Evolutionary conservation across 2,888 invertebrate genomes (phyloP), one percentile per base, ranked within the genome.

Genomic region (Nomada flava): DNA sequence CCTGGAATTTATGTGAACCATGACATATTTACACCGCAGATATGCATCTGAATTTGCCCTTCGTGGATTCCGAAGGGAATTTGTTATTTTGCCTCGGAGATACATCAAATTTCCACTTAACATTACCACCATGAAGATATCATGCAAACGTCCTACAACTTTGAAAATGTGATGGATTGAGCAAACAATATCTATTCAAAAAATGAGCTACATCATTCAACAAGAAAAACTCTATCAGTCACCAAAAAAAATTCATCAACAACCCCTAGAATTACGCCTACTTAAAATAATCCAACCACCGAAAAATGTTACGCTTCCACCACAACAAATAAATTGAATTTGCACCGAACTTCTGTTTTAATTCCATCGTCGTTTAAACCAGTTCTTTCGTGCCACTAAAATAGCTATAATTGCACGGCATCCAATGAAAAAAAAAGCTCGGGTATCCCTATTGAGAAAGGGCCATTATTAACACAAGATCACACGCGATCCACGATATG

Each of bases 381-480:
- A 36, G 36, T 36, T 36, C 9, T 7, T 36, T 36, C 36, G 0
- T 36, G 7, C 36, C 36, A 36, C 36, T 36, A 60, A 36, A 18
- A 36, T 36, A 36, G 9, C 36, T 36, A 18, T 60, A 60, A 60
- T 47, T 7, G 36, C 60, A 2, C 7, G 9, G 2, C 5, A 42
- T 13, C 9, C 11, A n/a, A 62, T 42, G 20, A 20, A 20, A 42
- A 10, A 26, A 44, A 67, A 13, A 23, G 36, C 13, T 20, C 5
- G 3, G 36, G 29, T 20, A 18, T 26, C 26, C 15, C 18, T 23
- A 67, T 59, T 2, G 20, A 47, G 36, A 23, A 13, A 42, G 15
- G 44, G n/a, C 5, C 44, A 47, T 78, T 79, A 77, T 78, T 78
- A 78, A 55, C 55, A 75, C 50, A 62, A 20, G 36, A 78, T 75